Base-by-base conservation (phyloP, 30 jellyfish, hydroid and myxozoan species). In the Sanderia malayensis region DNA sequence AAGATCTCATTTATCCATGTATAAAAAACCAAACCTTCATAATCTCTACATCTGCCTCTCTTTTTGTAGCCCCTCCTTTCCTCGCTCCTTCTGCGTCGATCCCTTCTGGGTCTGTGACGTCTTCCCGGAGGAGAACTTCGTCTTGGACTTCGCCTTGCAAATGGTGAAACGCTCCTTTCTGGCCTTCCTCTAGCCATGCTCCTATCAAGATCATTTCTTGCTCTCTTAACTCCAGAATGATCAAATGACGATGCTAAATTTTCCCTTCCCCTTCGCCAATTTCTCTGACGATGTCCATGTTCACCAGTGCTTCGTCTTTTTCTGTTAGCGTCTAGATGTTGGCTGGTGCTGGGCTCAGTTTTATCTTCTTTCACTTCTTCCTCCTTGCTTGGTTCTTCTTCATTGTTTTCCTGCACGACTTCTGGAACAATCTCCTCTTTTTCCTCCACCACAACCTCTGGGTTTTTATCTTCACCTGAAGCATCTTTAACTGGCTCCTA, bases 41-140 rank as follows among this genome's bases (percentile, higher is more conserved):
- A 87, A 45, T 87, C 96, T 25, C 96, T 75, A 62, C 96, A 87
- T 68, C 87, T 73, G 67, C 74, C 87, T 68, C 73, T 73, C 85
- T 74, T 76, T 32, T 85, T 73, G 22, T 86, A 73, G 63, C 87
- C 61, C 66, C 92, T 80, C 30, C 92, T 58, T 2, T 70, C 84
- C 32, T 61, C 92, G 45, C 92, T 80, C 13, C 84, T 63, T 11
- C 78, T 68, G 44, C 84, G 62, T 62, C 84, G 71, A 2, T 80
- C 84, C 61, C 92, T 87, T 32, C 95, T 71, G n/a, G 85, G 79
- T 28, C 96, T 61, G 33, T 83, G 47, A 11, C 87, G 61, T 70
- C 91, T 71, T 7, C 84, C 79, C 11, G 69, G 60, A 27, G 96
- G 96, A 13, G 96, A 87, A 29, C 86, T 78, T 61, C 92, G 31